Evolutionary conservation across 1,140 invertebrate species (phyloP).

Genomic region (Cyclargus thomasi): DNA sequence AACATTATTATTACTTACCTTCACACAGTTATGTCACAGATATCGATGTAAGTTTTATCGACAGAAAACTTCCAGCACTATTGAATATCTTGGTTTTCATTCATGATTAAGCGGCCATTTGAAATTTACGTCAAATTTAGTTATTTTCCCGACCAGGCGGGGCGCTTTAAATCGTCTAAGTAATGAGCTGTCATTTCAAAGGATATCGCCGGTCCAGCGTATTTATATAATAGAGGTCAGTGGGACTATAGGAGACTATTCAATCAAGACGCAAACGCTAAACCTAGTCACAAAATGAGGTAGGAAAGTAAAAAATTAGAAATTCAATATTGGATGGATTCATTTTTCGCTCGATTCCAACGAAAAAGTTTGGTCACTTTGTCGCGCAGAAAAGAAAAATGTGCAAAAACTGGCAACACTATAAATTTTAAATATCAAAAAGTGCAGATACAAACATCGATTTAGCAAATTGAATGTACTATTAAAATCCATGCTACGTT

Average conservation of each 20-base stretch:
- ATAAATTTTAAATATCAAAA: conserved; percentile 9
- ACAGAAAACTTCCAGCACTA: no score
- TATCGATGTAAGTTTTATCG: no score
- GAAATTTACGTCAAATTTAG: no score
- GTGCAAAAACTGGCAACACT: conserved; percentile 10
- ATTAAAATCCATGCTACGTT: not conserved
- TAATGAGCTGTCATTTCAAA: no score
- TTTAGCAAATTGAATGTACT: not conserved
- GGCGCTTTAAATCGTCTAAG: no score
- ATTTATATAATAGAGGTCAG: no score
- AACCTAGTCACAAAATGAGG: conserved; percentile 69
- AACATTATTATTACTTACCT: no score
- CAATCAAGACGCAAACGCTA: conserved; percentile 46
- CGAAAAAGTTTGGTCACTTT: conserved; percentile 10
- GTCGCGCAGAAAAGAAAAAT: not conserved
- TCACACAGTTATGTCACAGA: no score
- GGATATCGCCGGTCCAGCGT: no score
- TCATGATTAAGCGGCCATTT: no score
- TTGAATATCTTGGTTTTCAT: no score
- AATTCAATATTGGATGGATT: conserved; percentile 58
- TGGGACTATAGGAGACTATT: conserved; percentile 32
- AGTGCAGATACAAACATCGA: not conserved
- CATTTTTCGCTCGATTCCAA: conserved; percentile 21
- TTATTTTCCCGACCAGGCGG: no score
- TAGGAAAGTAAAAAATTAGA: conserved; percentile 66